These are phyloP conservation scores for Meiosimyza platycephala DNA, from an alignment of 2,888 invertebrate species.

Conservation along the genomic window DNA sequence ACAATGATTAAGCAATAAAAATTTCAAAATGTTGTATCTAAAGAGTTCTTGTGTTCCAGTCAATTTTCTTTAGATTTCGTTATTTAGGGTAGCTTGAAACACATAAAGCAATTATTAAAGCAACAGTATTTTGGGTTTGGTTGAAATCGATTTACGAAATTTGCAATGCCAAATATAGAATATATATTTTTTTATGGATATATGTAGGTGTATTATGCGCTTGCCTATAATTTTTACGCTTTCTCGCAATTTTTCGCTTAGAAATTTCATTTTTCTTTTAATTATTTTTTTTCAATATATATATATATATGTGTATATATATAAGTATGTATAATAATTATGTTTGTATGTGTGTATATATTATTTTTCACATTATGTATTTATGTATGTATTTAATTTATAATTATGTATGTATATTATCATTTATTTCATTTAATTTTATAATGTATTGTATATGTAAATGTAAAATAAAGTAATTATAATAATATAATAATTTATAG, in stretches of 20 bases:
- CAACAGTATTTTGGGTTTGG: conserved; percentile 34
- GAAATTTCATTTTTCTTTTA: not conserved
- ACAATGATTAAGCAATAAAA: too few species aligned
- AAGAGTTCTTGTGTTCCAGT: too few species aligned
- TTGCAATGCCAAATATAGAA: not conserved
- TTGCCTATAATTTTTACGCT: conserved; percentile 53
- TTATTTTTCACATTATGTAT: conserved; percentile 18
- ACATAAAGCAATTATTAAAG: too few species aligned
- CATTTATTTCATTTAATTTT: conserved; percentile 23
- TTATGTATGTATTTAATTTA: conserved; percentile 28
- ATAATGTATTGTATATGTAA: conserved; percentile 32
- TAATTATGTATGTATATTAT: conserved; percentile 19
- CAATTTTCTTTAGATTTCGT: too few species aligned
- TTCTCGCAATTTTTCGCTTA: conserved; percentile 23
- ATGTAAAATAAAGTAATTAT: conserved; percentile 32
- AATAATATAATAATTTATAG: conserved; percentile 29
- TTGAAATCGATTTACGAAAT: not conserved
- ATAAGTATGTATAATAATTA: conserved; percentile 21
- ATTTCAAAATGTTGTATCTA: too few species aligned
- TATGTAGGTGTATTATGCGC: conserved; percentile 54
- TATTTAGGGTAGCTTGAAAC: too few species aligned
- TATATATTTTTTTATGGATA: conserved; percentile 34
- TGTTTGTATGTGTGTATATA: conserved; percentile 18
- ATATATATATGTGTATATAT: too few species aligned
- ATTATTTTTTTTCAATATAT: not conserved